Evolutionary conservation across 92 coral and sea anemone species (phyloP).

Genomic region (Epizoanthus rinbou): DNA sequence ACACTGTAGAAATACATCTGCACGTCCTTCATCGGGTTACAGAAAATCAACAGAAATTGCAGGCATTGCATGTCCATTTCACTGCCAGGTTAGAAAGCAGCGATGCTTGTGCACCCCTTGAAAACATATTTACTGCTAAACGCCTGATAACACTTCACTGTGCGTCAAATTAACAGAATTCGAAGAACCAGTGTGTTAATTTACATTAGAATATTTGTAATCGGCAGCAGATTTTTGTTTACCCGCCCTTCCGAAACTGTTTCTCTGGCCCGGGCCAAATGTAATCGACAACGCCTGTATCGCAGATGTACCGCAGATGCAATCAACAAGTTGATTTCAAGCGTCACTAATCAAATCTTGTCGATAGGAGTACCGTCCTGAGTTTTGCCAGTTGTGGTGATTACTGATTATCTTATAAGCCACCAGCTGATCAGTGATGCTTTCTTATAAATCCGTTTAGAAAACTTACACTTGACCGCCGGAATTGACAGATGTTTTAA

Average conservation of each 20-base stretch:
- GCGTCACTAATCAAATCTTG: conserved; percentile 22
- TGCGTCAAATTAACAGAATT: neutral
- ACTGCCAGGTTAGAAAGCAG: neutral
- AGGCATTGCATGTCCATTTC: conserved; percentile 3
- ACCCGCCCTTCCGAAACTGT: neutral
- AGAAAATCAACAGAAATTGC: conserved; percentile 11
- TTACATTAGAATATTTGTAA: conserved; percentile 9
- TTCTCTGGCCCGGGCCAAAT: neutral
- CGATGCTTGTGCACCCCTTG: neutral
- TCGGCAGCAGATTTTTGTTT: conserved; percentile 16
- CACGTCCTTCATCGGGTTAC: conserved; percentile 24
- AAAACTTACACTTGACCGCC: conserved; percentile 16
- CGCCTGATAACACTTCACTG: neutral
- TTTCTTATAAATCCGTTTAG: conserved; percentile 4
- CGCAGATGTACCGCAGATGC: conserved; percentile 15
- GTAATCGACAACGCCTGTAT: conserved; percentile 15
- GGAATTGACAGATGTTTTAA: neutral
- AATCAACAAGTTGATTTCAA: conserved; percentile 13
- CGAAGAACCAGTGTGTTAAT: neutral
- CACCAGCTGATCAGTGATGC: neutral
- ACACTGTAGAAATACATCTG: neutral
- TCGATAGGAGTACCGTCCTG: neutral
- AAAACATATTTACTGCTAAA: neutral
- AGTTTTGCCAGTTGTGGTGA: conserved; percentile 16
- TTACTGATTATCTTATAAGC: neutral